Base-by-base conservation (phyloP, 1,140 invertebrate genomes). In the Papilio aristodemus region DNA sequence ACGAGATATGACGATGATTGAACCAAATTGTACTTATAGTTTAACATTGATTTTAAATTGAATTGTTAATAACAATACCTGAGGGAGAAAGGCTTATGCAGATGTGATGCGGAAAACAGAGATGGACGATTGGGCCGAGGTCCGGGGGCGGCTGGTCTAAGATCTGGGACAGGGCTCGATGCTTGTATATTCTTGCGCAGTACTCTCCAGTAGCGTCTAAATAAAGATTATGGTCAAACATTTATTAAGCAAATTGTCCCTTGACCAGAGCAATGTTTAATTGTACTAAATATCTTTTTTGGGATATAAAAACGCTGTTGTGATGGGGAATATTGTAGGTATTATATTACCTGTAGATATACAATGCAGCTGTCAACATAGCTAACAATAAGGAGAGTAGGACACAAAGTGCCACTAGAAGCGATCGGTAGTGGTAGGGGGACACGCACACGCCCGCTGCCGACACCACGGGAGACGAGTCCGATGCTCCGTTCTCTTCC, bases 111-210 rank as follows among this genome's bases (percentile, higher is more conserved):
- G 60, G 93, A 92, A 77, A 94, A 93, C 58, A 94, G 89, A 46
- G 93, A 93, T 62, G 93, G 91, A 67, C 93, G 84, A 25, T 90
- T 77, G 10, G 83, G 79, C 0, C 87, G 70, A 7, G 87, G 89
- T 7, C 80, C 86, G 0, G 89, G 86, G 2, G 85, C 84, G 10
- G 86, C 85, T n/a, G 85, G 83, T 0, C 90, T 76, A 10, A 86
- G 73, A 25, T 83, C 70, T 4, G 88, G 85, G 11, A 83, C 83
- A 7, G 90, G 79, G 11, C 92, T 88, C 68, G 95, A 93, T 0
- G 93, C 93, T 22, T 93, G 76, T 22, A 93, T 92, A 76, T 95
- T 95, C 84, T 96, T 96, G 13, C 93, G 92, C 69, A 95, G 92
- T 4, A 95, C 93, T 13, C 93, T 90, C 94, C 95, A 95, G 80